Evolutionary conservation across 2,888 invertebrate species (phyloP).

Genomic region (Heliconius aoede): DNA sequence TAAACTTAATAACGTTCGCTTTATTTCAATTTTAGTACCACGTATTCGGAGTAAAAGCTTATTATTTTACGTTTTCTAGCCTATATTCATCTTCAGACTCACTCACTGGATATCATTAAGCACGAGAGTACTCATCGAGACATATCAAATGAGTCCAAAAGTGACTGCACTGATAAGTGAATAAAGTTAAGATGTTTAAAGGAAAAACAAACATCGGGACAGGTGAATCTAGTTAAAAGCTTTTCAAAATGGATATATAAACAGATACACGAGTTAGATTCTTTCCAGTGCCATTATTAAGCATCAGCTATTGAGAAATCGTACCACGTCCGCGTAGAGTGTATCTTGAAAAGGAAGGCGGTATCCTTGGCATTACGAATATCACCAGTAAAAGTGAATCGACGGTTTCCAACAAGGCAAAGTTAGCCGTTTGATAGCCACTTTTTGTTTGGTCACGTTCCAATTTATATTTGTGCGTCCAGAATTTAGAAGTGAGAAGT

Average conservation of each 20-base stretch:
- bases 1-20: not conserved
- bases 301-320: conserved; percentile 33
- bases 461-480: conserved; percentile 34
- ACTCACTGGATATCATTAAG: no score
- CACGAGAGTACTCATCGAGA: no score
- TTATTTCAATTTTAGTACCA: no score
- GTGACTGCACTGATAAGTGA: no score
- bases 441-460: conserved; percentile 37
- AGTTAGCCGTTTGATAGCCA: conserved; percentile 32
- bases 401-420: conserved; percentile 37
- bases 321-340: conserved; percentile 36
- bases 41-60: no score
- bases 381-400: conserved; percentile 40
- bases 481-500: conserved; percentile 4
- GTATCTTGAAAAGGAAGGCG: conserved; percentile 25
- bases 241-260: no score
- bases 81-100: no score
- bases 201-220: no score
- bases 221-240: no score
- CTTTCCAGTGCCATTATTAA: conserved; percentile 1
- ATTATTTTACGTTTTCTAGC: no score
- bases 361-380: conserved; percentile 39
- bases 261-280: conserved; percentile 1
- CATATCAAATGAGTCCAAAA: no score
- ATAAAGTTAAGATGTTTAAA: no score